Evolutionary conservation across 1,140 invertebrate genomes (phyloP).

Genomic region (Protaetia brevitarsis): DNA sequence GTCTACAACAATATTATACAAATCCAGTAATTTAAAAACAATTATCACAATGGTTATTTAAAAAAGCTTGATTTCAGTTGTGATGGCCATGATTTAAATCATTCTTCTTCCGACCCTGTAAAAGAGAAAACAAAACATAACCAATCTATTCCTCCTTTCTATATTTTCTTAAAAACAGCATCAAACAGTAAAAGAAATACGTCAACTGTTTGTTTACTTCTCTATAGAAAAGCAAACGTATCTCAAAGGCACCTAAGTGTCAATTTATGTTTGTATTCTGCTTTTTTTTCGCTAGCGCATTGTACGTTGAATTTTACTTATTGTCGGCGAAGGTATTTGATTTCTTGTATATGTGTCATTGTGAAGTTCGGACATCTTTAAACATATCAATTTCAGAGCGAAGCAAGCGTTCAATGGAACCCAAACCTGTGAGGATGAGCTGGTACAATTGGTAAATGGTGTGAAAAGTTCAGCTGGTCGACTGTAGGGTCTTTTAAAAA

Average conservation of each 20-base stretch:
- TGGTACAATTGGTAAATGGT: not conserved
- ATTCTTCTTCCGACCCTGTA: slow-evolving; percentile 40
- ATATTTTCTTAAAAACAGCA: not conserved
- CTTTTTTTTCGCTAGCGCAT: slow-evolving; percentile 22
- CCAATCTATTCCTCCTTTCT: not conserved
- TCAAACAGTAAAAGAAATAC: not conserved
- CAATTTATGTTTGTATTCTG: slow-evolving; percentile 41
- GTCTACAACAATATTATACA: not conserved
- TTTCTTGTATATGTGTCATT: slow-evolving; percentile 32
- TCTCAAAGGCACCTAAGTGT: slow-evolving; percentile 30
- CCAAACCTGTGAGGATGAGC: not conserved
- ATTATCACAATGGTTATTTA: slow-evolving; percentile 18
- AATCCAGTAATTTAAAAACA: not conserved
- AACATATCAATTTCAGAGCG: slow-evolving; percentile 40
- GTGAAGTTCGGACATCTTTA: slow-evolving; percentile 38
- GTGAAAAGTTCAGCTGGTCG: slow-evolving; percentile 24
- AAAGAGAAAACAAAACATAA: slow-evolving; percentile 27
- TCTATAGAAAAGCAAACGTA: not conserved
- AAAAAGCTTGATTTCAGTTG: slow-evolving; percentile 11
- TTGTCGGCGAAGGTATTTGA: slow-evolving; percentile 38
- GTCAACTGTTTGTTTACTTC: slow-evolving; percentile 7
- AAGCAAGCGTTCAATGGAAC: not conserved
- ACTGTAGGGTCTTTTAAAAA: slow-evolving; percentile 33
- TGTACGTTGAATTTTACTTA: slow-evolving; percentile 15
- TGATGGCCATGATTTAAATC: slow-evolving; percentile 38